A percentile compares a stretch with the other conserved stretches of the same genome.
Evolutionary conservation across 2,888 invertebrate species (phyloP).

Genomic region (Mimas tiliae): DNA sequence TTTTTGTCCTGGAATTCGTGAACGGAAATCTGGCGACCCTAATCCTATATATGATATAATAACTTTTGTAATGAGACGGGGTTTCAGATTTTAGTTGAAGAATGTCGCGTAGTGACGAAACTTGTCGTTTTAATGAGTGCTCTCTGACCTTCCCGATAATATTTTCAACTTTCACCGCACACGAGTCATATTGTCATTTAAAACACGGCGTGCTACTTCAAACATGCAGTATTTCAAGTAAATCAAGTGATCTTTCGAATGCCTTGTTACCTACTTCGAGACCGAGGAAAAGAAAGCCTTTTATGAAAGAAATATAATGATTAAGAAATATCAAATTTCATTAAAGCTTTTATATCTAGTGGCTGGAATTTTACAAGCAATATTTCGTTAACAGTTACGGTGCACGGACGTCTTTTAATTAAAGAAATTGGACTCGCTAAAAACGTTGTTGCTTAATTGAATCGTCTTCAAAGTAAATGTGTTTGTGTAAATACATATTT

Average conservation of each 20-base stretch:
- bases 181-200: conserved; percentile 38
- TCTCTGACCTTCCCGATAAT: conserved; percentile 45
- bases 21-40: too few species aligned
- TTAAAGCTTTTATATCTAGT: conserved; percentile 33
- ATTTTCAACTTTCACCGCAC: conserved; percentile 46
- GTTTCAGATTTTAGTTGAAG: background rate
- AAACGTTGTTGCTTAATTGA: conserved; percentile 35
- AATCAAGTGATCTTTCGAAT: conserved; percentile 47
- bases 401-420: conserved; percentile 60
- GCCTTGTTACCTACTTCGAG: conserved; percentile 37
- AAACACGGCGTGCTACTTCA: conserved; percentile 44
- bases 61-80: background rate
- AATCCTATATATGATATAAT: background rate
- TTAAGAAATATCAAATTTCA: conserved; percentile 39
- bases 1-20: too few species aligned
- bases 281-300: conserved; percentile 41
- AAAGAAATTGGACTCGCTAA: conserved; percentile 55
- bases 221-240: conserved; percentile 48
- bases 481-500: conserved; percentile 32
- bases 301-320: conserved; percentile 34
- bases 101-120: conserved; percentile 17
- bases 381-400: conserved; percentile 50
- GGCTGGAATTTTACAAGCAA: conserved; percentile 41
- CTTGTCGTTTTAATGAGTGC: conserved; percentile 24
- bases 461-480: conserved; percentile 39